These are phyloP conservation scores for Rotaria macrura DNA, from an alignment of 2,888 invertebrate genomes.

Conservation along the genomic window DNA sequence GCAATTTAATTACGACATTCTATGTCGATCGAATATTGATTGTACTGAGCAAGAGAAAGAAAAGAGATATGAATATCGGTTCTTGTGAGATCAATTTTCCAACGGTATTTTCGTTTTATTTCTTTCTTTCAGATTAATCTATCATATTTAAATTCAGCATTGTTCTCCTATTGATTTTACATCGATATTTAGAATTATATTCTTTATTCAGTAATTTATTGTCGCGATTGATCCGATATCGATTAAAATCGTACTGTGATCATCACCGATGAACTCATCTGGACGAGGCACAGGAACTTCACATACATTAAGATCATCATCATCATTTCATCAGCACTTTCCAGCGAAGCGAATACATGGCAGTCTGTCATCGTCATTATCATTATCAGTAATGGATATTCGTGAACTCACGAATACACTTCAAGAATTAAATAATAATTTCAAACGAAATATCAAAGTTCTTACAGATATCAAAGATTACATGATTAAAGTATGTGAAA, in stretches of 20 bases:
- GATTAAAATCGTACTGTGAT: not conserved
- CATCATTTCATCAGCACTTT: not conserved
- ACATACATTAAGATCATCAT: not conserved
- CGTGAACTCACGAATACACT: not conserved
- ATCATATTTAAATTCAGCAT: too few species aligned
- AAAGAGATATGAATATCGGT: too few species aligned
- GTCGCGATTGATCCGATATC: not conserved
- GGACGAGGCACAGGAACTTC: not conserved
- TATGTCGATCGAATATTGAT: too few species aligned
- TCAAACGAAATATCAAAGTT: conserved; percentile 5
- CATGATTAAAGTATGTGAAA: not conserved
- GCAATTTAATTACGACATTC: too few species aligned
- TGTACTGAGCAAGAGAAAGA: too few species aligned
- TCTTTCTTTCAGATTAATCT: too few species aligned
- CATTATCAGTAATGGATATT: not conserved
- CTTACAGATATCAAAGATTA: not conserved
- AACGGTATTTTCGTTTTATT: too few species aligned
- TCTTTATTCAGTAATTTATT: not conserved
- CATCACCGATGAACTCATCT: not conserved
- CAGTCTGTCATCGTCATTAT: not conserved
- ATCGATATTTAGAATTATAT: too few species aligned
- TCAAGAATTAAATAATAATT: conserved; percentile 9
- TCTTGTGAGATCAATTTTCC: too few species aligned
- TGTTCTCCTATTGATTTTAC: too few species aligned
- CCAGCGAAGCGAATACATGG: not conserved